Evolutionary conservation across 1,140 invertebrate species (phyloP), one percentile per base, ranked within the genome.

Genomic region (Meloidogyne exigua): DNA sequence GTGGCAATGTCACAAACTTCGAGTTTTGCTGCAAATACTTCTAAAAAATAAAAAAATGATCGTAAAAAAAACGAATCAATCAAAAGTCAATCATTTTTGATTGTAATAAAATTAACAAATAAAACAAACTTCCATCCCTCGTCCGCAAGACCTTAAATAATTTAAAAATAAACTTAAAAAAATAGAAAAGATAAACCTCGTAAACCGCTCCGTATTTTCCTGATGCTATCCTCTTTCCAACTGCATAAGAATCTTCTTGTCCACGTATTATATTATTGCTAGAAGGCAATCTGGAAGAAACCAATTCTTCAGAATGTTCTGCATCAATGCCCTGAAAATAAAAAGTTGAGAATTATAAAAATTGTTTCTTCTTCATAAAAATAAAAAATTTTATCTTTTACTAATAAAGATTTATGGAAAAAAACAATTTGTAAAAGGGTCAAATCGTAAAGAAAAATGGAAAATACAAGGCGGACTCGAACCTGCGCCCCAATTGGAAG

Each of bases 141-240:
- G 71, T 76, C 63, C 86, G 76, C 23, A 85, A 65, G 25, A 85
- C 85, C 82, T 83, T 32, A 39, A 84, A 72, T 15, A 39, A 39
- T n/a, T 72, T 25, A 65, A 28, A 44, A 44, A 44, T 7, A 18
- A 44, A 44, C 18, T 42, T 1, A 49, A 4, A 18, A 49, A 57
- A 57, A n/a, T n/a, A 57, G 21, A 25, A 57, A 21, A 26, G 32
- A 32, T 10, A n/a, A 70, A 82, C 82, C 76, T 85, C 81, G 74
- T 83, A 85, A 72, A 85, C 84, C 3, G 86, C 84, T 21, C 84
- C 84, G 78, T 82, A 84, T 23, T 83, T 72, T 11, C 84, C 84
- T 12, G 78, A 75, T 13, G 81, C 79, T 4, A 85, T 76, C 64
- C 86, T 85, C 26, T 75, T 76, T 7, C 84, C 84, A 13, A 85